Base-by-base conservation (phyloP, 2,888 invertebrate genomes). In the Podotricha telesiphe region DNA sequence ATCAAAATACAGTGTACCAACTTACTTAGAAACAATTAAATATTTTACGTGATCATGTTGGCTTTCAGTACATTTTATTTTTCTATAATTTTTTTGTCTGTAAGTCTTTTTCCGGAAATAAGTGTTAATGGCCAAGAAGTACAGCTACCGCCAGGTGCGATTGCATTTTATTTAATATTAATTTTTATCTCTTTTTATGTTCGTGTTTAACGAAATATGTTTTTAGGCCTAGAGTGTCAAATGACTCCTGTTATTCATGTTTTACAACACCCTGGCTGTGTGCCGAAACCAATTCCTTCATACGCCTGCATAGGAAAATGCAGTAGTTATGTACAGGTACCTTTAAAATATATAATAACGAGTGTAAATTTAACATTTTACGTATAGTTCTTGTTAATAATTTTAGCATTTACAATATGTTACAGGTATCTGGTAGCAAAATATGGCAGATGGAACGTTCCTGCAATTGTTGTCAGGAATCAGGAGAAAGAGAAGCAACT, bases 401-500 rank as follows among this genome's bases (percentile, higher is more conserved):
- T 53, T 28, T n/a, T 53, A 53, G 1, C 34, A n/a, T 7, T 28
- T 66, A 19, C 40, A 34, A 13, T 64, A 19, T 50, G 28, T 48
- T 82, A 67, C 73, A 98, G 98, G 98, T 98, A 8, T 98, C 98
- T 45, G 98, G 98, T 7, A 98, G 97, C 78, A 98, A 98, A 94
- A 97, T 98, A 83, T 98, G 98, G 98, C 98, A 98, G 94, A 98
- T 98, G 96, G 98, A 98, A 87, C 94, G 98, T 37, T 97, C 97
- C 0, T 98, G 98, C 83, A 98, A 98, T 95, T 98, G 98, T 85
- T 98, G 98, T 83, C 98, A 98, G 87, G 98, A 98, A 85, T 97
- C 97, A 76, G 98, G 98, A 3, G 97, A 98, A 89, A 93, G 98
- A 75, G 98, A 98, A 87, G 98, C 98, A 1, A 95, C 96, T 19